Evolutionary conservation across 2,888 invertebrate species (phyloP).

Genomic region (Troilus luridus): DNA sequence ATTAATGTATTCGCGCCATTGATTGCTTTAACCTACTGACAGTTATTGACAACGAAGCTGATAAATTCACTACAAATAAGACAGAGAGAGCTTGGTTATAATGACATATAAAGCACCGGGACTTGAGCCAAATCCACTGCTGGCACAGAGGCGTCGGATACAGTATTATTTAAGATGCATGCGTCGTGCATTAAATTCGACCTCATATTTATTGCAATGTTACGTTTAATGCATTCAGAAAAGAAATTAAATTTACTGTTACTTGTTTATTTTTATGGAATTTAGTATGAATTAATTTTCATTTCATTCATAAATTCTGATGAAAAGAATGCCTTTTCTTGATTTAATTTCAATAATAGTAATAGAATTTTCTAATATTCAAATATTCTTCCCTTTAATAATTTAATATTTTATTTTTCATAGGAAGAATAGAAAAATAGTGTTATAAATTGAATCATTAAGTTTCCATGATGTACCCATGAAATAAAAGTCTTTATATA

Average conservation of each 20-base stretch:
- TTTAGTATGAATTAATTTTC: no score
- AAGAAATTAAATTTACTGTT: neutral
- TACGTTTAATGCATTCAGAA: neutral
- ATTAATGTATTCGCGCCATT: neutral
- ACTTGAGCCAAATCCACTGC: neutral
- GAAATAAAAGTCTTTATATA: no score
- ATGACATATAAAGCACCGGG: neutral
- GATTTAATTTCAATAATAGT: no score
- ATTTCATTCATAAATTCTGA: no score
- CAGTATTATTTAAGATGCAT: neutral
- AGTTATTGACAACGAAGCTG: neutral
- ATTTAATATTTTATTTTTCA: no score
- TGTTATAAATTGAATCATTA: no score
- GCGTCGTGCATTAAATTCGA: neutral
- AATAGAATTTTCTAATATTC: no score
- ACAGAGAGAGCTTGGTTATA: neutral
- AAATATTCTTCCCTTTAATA: no score
- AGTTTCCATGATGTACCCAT: no score
- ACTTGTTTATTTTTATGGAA: neutral
- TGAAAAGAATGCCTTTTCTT: no score
- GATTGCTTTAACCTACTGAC: neutral
- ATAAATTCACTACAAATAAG: neutral
- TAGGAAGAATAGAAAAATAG: no score
- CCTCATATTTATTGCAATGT: neutral
- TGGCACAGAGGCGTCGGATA: neutral